Base-by-base conservation (phyloP, 2,797 vertebrate species). In the Syncerus caffer region DNA sequence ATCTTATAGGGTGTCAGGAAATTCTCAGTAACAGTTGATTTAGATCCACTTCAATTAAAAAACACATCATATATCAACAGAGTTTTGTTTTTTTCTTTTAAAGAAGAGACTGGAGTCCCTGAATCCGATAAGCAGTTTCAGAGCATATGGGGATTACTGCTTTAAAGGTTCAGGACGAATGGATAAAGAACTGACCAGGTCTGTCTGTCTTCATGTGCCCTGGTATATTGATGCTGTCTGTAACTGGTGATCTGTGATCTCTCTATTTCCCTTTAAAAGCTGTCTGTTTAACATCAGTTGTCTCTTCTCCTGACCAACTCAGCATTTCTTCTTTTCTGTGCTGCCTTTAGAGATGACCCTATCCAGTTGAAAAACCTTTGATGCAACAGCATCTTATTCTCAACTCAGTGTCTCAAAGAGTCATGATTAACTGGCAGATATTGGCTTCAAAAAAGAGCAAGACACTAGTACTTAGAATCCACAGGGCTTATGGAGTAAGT, bases 41-140 rank as follows among this genome's bases (percentile, higher is more conserved):
- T 97, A 89, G 90, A 45, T 55, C 29, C 8, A 64, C 34, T 89
- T 91, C 60, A 90, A 84, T 96, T 96, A 93, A 83, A 92, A 38
- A 85, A 16, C 19, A 42, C 50, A 7, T 85, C 53, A 53, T 94
- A 38, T 42, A 95, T 45, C 83, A 86, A 88, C 14, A 85, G 74
- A 25, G 74, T 47, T 94, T 78, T 51, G 1, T 29, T 78, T 91
- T 53, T 89, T 96, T 25, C 31, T 78, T 90, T 57, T 58, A 47
- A 83, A 51, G 80, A 89, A 51, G 91, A 90, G 50, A 6, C 95
- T 34, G n/a, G 51, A 85, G 15, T 47, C 45, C 15, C 6, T 64
- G 87, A 95, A 42, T 90, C 71, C 89, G 78, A 51, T 84, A 29
- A 45, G 71, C 58, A 76, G 6, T 96, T 95, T 85, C 10, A 85